These are phyloP conservation scores for Seira musarum DNA, from an alignment of 2,888 invertebrate species.

Conservation along the genomic window DNA sequence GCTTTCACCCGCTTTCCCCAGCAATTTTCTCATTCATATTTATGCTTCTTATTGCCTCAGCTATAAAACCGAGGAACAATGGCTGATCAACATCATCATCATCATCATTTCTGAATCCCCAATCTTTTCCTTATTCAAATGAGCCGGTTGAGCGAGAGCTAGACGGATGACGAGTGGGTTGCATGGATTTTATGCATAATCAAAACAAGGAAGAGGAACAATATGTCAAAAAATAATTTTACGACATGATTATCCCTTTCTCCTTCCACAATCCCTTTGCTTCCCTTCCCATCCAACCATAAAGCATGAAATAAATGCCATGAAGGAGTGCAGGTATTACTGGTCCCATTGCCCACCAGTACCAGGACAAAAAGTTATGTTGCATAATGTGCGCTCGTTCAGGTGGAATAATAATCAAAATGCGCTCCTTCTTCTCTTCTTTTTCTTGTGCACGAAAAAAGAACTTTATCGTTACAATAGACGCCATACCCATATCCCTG, in stretches of 20 bases:
- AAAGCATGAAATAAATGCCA: too few relatives aligned
- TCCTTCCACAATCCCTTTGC: background rate
- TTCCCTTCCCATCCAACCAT: too few relatives aligned
- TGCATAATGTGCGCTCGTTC: background rate
- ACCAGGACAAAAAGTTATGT: background rate
- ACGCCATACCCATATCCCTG: too few relatives aligned
- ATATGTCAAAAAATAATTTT: slow-evolving; percentile 15
- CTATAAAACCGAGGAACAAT: slow-evolving; percentile 10
- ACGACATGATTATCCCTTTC: slow-evolving; percentile 9
- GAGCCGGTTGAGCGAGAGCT: slow-evolving; percentile 1
- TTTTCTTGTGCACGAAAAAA: too few relatives aligned
- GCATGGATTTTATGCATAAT: slow-evolving; percentile 10
- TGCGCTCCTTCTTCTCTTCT: too few relatives aligned
- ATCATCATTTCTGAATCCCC: background rate
- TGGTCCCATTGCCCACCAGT: background rate
- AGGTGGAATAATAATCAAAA: background rate
- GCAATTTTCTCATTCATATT: slow-evolving; percentile 18
- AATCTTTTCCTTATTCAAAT: background rate
- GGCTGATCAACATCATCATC: slow-evolving; percentile 12
- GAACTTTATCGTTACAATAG: too few relatives aligned
- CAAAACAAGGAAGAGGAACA: slow-evolving; percentile 18
- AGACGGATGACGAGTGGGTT: background rate
- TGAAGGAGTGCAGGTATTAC: background rate
- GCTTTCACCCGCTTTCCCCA: background rate
- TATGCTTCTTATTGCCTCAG: background rate